phyloP scores from a whole-genome alignment of 2,113 vertebrate species.

The Centropus bengalensis region DNA sequence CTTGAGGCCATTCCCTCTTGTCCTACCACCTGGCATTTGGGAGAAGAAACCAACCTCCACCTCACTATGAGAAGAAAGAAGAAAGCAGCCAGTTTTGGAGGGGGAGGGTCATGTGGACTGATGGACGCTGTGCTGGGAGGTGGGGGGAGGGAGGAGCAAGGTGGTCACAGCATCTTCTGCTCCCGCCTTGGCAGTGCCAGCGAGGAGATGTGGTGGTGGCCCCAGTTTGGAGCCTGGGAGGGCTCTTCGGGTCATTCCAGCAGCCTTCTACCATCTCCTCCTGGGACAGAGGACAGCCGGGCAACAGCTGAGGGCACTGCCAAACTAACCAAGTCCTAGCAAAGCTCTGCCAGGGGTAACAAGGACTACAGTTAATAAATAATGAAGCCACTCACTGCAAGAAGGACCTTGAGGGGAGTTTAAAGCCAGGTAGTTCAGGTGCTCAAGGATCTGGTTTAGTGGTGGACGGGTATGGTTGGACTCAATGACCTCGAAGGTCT shows the following conservation, averaged over 20 bases:
- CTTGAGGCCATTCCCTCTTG: no score
- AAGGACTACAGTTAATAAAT: background rate
- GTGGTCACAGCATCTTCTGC: background rate
- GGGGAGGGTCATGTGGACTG: slow-evolving; percentile 38
- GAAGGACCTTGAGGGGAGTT: no score
- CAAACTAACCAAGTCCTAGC: accelerated
- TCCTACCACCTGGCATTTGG: no score
- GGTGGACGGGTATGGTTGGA: no score
- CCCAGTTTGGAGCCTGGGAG: accelerated
- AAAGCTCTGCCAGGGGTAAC: background rate
- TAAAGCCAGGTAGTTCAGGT: no score
- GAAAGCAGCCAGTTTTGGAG: no score
- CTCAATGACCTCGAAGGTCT: no score
- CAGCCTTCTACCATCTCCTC: background rate
- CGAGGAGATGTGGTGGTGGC: accelerated
- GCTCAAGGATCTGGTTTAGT: no score
- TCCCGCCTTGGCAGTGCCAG: background rate
- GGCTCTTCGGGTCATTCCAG: background rate
- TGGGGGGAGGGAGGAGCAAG: slow-evolving; percentile 19
- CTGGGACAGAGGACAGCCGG: background rate
- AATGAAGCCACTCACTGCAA: no score
- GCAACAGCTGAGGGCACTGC: accelerated
- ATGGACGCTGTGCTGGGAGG: background rate
- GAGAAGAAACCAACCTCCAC: no score
- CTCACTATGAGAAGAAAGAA: no score